phyloP scores from a whole-genome alignment of 2,797 vertebrate species.

The Cirrhinus molitorella region DNA sequence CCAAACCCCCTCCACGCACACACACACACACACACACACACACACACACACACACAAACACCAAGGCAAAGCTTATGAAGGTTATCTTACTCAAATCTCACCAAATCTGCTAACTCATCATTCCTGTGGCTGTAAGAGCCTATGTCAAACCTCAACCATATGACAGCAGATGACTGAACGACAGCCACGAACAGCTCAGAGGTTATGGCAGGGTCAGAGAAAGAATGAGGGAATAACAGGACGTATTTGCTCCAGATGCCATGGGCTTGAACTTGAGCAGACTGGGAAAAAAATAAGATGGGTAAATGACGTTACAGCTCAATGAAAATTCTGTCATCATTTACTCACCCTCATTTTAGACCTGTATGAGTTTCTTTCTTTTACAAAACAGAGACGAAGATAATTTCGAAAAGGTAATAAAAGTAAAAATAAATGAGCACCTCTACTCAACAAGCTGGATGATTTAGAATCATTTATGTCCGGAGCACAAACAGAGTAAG shows the following conservation, averaged over 20 bases:
- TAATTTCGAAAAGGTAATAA: background rate
- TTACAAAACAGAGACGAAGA: too few species aligned
- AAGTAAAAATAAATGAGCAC: background rate
- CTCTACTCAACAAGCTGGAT: background rate
- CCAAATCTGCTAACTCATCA: conserved; percentile 36
- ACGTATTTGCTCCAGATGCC: conserved; percentile 7
- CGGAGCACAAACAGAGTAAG: background rate
- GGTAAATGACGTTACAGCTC: background rate
- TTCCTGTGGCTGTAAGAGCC: conserved; percentile 27
- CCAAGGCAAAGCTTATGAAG: conserved; percentile 24
- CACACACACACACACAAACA: conserved; percentile 14
- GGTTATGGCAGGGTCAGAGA: conserved; percentile 28
- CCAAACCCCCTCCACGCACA: conserved; percentile 47
- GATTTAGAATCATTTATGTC: background rate
- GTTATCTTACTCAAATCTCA: conserved; percentile 42
- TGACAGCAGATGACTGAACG: background rate
- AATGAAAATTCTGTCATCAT: background rate
- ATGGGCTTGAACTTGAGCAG: conserved; percentile 28
- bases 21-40: too few species aligned
- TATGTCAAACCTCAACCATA: conserved; percentile 34
- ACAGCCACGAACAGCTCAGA: background rate
- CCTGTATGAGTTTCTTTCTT: background rate
- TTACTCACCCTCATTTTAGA: background rate
- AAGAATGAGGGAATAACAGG: conserved; percentile 9
- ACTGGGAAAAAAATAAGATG: background rate